Conservation (phyloP, 2,888 invertebrate genomes). For the Lobophora halterata region DNA sequence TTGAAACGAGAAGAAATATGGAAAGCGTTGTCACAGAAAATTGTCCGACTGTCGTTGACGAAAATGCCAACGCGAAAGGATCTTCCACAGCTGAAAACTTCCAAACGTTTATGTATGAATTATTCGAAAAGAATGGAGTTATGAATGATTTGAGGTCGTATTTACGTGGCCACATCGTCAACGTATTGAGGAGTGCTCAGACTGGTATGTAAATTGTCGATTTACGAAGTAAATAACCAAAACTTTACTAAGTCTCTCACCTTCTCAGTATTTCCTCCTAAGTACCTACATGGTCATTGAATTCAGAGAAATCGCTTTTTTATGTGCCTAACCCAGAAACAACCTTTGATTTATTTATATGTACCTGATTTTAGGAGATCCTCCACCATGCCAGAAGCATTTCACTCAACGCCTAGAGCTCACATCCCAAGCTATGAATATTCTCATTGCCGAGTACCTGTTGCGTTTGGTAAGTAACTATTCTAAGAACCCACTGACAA, state of each 20-base stretch:
- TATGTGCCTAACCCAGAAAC: too few species aligned
- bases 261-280: too few species aligned
- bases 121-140: conserved; percentile 83
- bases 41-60: conserved; percentile 22
- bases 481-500: not conserved
- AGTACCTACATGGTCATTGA: too few species aligned
- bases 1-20: conserved; percentile 43
- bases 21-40: conserved; percentile 36
- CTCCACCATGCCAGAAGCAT: conserved; percentile 57
- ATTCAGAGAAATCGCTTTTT: too few species aligned
- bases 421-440: conserved; percentile 80
- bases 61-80: conserved; percentile 34
- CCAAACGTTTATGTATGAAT: conserved; percentile 77
- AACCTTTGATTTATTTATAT: not conserved
- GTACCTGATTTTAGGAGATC: conserved; percentile 47
- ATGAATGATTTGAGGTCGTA: conserved; percentile 80
- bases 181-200: conserved; percentile 74
- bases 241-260: too few species aligned
- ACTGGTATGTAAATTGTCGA: conserved; percentile 42
- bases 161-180: conserved; percentile 81
- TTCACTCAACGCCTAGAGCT: conserved; percentile 70
- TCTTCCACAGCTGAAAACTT: conserved; percentile 72
- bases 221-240: too few species aligned
- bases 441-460: conserved; percentile 82
- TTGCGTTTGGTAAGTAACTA: conserved; percentile 58